Evolutionary conservation across 2,113 vertebrate genomes (phyloP), one percentile per base, ranked within the genome.

Genomic region (Aphyosemion australe): DNA sequence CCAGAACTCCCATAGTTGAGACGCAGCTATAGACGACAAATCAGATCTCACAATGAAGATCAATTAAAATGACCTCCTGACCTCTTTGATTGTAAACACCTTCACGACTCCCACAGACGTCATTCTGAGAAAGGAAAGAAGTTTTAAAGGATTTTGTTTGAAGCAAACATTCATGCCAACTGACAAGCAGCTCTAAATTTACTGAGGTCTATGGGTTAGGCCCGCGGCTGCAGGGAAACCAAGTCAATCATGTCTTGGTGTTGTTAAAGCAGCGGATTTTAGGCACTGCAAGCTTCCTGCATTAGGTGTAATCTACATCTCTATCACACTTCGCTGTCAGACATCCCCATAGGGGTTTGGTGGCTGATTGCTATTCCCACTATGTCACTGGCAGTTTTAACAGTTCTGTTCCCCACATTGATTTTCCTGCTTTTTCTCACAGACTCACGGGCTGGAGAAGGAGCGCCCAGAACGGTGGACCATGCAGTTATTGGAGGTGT

Each of bases 401-500:
- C 47, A 51, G 50, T 8, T 12, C 48, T 51, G 52, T 43, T 61
- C 1, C 31, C 18, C 46, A 31, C 45, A 31, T 43, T 68, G 34
- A 72, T 54, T 61, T 57, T 43, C 26, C 50, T 46, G n/a, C 32
- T 50, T 62, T 41, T 72, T 56, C 67, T 80, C 74, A 83, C 94
- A 99, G 97, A 99, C 90, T 97, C 97, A 20, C 94, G 95, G 66
- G 97, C 97, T 16, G 96, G 96, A 60, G 94, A 97, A 76, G 96
- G 97, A 26, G 93, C 94, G 1, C 89, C 94, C 0, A 94, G 97
- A 88, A 94, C 95, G 0, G 96, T 99, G 92, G 97, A 99, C 88
- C 97, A 99, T 2, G 97, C 97, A 0, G 97, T 99, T 84, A 97
- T 99, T 0, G 97, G 97, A 0, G 97, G 97, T 0, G 96, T 99